A percentile compares a stretch with the other conserved stretches of the same genome.
Evolutionary conservation across 2,888 invertebrate species (phyloP).

Genomic region (Eilema griseolum): DNA sequence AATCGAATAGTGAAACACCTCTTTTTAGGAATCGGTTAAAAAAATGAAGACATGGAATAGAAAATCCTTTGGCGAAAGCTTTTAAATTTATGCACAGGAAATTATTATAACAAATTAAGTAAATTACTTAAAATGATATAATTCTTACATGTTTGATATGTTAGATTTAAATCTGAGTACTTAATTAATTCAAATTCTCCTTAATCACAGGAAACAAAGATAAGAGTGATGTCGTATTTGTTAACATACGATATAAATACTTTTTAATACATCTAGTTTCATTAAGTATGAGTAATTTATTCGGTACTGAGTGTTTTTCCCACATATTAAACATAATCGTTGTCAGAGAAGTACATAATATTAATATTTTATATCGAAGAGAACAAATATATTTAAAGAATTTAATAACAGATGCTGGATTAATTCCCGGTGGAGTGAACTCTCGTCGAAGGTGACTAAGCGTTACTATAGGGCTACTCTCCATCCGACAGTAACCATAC

Average conservation of each 20-base stretch:
- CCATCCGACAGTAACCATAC: too few relatives aligned
- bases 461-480: too few relatives aligned
- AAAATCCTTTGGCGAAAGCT: conserved; percentile 35
- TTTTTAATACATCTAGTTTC: neutral
- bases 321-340: neutral
- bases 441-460: too few relatives aligned
- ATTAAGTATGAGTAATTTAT: neutral
- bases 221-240: neutral
- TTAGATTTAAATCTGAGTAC: neutral
- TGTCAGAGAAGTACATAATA: neutral
- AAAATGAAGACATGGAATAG: conserved; percentile 37
- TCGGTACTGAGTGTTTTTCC: neutral
- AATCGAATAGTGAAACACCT: conserved; percentile 47
- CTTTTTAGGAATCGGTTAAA: neutral
- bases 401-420: too few relatives aligned
- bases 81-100: conserved; percentile 33
- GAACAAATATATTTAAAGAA: conserved; percentile 31
- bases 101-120: neutral
- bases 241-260: neutral
- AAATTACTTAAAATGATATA: neutral
- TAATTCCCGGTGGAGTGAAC: too few relatives aligned
- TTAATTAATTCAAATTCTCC: neutral
- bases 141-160: neutral
- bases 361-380: conserved; percentile 22
- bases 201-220: conserved; percentile 2